These are phyloP conservation scores for Helobdella robusta DNA, from an alignment of 2,888 invertebrate species.

Conservation along the genomic window DNA sequence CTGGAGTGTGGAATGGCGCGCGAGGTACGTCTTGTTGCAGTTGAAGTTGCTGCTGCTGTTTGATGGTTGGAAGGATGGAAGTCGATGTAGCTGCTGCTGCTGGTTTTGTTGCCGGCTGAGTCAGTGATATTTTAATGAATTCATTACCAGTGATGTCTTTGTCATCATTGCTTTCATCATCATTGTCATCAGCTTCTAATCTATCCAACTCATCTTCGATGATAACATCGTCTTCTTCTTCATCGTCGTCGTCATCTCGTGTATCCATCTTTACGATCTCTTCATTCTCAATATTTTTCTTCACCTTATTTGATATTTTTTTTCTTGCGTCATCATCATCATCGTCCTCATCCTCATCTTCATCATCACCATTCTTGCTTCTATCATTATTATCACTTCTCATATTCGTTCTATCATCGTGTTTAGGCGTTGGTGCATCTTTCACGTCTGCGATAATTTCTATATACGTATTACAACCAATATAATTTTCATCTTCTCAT, in stretches of 20 bases:
- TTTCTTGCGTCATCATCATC: slow-evolving; percentile 32
- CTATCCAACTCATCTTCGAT: background rate
- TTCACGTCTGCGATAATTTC: no score
- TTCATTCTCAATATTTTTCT: slow-evolving; percentile 23
- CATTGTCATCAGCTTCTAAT: slow-evolving; percentile 24
- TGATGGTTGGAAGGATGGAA: no score
- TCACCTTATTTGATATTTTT: slow-evolving; percentile 31
- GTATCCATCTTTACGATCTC: slow-evolving; percentile 23
- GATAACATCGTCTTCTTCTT: background rate
- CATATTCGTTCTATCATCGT: background rate
- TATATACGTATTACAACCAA: no score
- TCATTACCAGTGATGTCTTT: slow-evolving; percentile 18
- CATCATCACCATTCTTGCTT: no score
- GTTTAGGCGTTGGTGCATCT: no score
- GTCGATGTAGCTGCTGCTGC: no score
- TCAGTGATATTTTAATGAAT: background rate
- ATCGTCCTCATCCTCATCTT: slow-evolving; percentile 16
- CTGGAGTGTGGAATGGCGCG: slow-evolving; percentile 29
- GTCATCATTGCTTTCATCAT: slow-evolving; percentile 23
- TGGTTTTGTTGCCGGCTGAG: background rate
- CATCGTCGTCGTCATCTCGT: slow-evolving; percentile 17
- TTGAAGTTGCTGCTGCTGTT: background rate
- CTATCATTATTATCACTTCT: background rate
- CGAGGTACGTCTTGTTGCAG: slow-evolving; percentile 13
- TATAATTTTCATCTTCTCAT: no score